phyloP scores from a whole-genome alignment of 2,888 invertebrate species.

The Oscheius sp. region DNA sequence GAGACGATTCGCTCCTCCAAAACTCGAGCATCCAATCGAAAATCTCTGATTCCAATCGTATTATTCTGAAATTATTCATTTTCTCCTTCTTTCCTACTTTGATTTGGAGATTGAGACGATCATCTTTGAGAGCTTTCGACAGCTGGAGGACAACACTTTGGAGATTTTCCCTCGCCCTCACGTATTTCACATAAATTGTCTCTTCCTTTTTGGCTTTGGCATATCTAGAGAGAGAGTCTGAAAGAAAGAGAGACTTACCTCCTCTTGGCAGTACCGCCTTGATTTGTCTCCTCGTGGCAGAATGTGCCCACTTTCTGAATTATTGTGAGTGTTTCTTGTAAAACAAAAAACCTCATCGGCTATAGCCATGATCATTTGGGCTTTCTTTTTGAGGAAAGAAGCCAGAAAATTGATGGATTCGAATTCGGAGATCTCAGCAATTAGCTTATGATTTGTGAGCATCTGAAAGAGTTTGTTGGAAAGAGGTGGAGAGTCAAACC shows the following conservation, averaged over 20 bases:
- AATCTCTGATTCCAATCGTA: conserved; percentile 51
- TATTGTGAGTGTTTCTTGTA: too few species aligned
- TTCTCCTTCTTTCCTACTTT: conserved; percentile 7
- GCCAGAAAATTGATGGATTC: conserved; percentile 6
- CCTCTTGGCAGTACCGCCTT: conserved; percentile 10
- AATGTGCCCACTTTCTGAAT: too few species aligned
- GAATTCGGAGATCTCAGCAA: conserved; percentile 23
- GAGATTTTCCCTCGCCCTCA: conserved; percentile 18
- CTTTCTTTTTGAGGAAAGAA: conserved; percentile 15
- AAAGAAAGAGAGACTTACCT: conserved; percentile 5
- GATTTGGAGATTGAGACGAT: conserved; percentile 28
- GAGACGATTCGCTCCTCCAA: conserved; percentile 26
- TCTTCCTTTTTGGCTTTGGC: conserved; percentile 22
- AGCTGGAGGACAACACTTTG: conserved; percentile 28
- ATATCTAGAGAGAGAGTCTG: background rate
- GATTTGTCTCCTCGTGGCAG: background rate
- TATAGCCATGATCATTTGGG: conserved; percentile 28
- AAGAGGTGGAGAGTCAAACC: background rate
- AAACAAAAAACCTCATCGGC: too few species aligned
- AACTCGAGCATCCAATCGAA: conserved; percentile 45
- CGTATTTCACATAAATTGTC: conserved; percentile 29
- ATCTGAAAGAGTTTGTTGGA: conserved; percentile 8
- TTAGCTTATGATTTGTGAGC: conserved; percentile 1
- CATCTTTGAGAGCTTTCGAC: conserved; percentile 28
- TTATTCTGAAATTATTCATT: conserved; percentile 36